Evolutionary conservation across 2,888 invertebrate genomes (phyloP), one percentile per base, ranked within the genome.

Genomic region (Neelides folsomi): DNA sequence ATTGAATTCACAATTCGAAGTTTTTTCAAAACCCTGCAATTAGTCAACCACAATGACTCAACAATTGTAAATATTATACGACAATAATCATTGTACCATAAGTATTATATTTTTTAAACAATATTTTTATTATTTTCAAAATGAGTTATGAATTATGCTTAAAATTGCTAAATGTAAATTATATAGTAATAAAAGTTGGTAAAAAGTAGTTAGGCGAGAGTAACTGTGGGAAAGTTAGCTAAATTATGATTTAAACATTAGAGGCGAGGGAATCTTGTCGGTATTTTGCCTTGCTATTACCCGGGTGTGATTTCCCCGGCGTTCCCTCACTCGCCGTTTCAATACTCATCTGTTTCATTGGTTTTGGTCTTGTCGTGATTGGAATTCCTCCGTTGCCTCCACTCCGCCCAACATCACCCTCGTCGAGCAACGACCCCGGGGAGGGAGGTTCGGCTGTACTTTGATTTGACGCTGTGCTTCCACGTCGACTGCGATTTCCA

Each of bases 211-310:
- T 27, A 27, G 27, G 27, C 27, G 27, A 3, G 27, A 27, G 27
- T 27, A 7, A 27, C 27, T 27, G 3, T 27, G 27, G 27, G 27
- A 27, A 3, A 20, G 10, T 19, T 44, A 44, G 7, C 6, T 13
- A 20, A 7, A 15, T 6, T 44, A 20, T 44, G 19, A 34, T 44
- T 27, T 44, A 44, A 12, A 44, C 44, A 4, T 40, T 54, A 56
- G 47, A 58, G 13, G 56, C 57, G n/a, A 58, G 53, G 10, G 60
- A 60, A 47, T 60, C 60, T 48, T 60, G 60, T 35, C 58, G 52
- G 20, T 54, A 56, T 42, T 58, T 58, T 19, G 47, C 37, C 54
- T 47, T 49, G 45, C 47, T 55, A 19, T 20, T 43, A 10, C 52
- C 16, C 13, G 47, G 16, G 4, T 50, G 19, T 9, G 57, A 53